Base-by-base conservation (phyloP, 2,113 vertebrate genomes). In the Aleadryas rufinucha region DNA sequence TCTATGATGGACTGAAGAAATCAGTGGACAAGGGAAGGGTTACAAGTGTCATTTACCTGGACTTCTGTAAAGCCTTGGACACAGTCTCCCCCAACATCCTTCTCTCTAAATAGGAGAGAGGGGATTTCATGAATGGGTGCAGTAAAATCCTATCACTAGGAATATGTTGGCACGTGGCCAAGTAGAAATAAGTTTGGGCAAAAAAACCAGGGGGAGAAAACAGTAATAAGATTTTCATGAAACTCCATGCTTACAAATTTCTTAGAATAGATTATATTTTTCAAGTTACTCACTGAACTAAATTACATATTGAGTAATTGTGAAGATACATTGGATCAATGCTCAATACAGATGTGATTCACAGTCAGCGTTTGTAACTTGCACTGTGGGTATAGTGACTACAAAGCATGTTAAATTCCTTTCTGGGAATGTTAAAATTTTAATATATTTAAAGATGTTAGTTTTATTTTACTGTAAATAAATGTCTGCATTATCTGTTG, bases 391-490 rank as follows among this genome's bases (percentile, higher is more conserved):
- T 75, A 42, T 19, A 31, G 7, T 31, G 22, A n/a, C 37, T 47
- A 63, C 16, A 84, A 33, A 74, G 6, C 5, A 28, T 11, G 4
- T 35, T 44, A 49, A 79, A 15, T 33, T 72, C 12, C 12, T 53
- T 28, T 56, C 2, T 6, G 11, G 33, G 74, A 79, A 68, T 37
- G 5, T 39, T 57, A 76, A 64, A 71, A 33, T 11, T 64, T 85
- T 69, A 45, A 19, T 65, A 42, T 45, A 27, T 53, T 91, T 83
- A 84, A 80, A 89, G 64, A 92, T 82, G 47, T 17, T 93, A 84
- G 37, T 91, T 96, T 93, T 90, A 93, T 93, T 95, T 96, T 91
- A 56, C 41, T 79, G 17, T 57, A 76, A 76, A 94, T 95, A 89
- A 94, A 75, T 86, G 30, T 86, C 30, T 13, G 26, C 93, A 87